Evolutionary conservation across 2,888 invertebrate species (phyloP).

Genomic region (Caenorhabditis zanzibari): DNA sequence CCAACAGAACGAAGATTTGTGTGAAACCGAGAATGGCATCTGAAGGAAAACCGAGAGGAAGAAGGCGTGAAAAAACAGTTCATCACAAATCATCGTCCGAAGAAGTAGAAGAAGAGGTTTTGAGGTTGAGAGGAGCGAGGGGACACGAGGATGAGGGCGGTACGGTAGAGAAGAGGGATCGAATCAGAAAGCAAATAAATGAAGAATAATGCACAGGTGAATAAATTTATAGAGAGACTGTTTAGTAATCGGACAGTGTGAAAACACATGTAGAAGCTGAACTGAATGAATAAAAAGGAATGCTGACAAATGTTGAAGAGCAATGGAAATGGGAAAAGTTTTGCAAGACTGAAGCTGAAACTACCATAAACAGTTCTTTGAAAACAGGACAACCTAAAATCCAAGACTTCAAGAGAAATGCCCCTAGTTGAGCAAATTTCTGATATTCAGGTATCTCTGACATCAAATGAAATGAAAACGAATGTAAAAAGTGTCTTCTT

Average conservation of each 20-base stretch:
- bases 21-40: constrained; percentile 43
- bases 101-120: not conserved
- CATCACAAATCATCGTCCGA: constrained; percentile 47
- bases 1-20: constrained; percentile 30
- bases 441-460: not conserved
- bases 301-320: not conserved
- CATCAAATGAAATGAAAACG: not conserved
- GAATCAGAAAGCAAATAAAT: constrained; percentile 16
- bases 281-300: not conserved
- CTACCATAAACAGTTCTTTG: not conserved
- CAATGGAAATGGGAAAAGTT: not conserved
- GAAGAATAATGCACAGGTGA: constrained; percentile 50
- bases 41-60: not conserved
- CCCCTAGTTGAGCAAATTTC: no score
- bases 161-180: constrained; percentile 9
- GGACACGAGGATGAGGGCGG: constrained; percentile 8
- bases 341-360: not conserved
- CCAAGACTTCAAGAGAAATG: no score
- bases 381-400: no score
- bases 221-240: constrained; percentile 26
- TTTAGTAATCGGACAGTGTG: constrained; percentile 19
- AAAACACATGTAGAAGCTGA: constrained; percentile 45
- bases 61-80: constrained; percentile 32
- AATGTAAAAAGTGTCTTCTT: constrained; percentile 23
- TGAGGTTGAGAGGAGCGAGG: not conserved